Evolutionary conservation across 2,797 vertebrate species (phyloP).

Genomic region (Babyrousa celebensis): DNA sequence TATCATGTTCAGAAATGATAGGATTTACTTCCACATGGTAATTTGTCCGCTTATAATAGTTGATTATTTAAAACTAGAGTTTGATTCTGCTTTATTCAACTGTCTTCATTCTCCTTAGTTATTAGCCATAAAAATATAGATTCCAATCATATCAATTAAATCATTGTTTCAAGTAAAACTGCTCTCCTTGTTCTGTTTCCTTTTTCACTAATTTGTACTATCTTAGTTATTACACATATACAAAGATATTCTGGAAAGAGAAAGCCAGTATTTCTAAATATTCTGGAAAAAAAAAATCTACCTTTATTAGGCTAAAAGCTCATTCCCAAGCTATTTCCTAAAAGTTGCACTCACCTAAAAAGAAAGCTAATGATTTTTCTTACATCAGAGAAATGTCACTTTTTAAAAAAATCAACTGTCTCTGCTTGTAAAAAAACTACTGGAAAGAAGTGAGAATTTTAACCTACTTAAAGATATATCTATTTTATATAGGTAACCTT

Average conservation of each 20-base stretch:
- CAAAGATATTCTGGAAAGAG: background rate
- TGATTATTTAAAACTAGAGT: slow-evolving; percentile 43
- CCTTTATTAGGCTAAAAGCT: background rate
- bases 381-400: background rate
- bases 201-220: background rate
- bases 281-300: background rate
- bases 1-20: background rate
- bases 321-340: slow-evolving; percentile 3
- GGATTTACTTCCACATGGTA: background rate
- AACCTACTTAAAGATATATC: slow-evolving; percentile 45
- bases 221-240: background rate
- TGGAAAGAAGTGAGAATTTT: slow-evolving; percentile 60
- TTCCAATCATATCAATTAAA: background rate
- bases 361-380: slow-evolving; percentile 42
- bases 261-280: background rate
- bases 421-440: slow-evolving; percentile 10
- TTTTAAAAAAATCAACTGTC: background rate
- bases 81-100: background rate
- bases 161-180: background rate
- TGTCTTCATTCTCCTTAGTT: slow-evolving; percentile 8
- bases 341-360: background rate
- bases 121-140: slow-evolving; percentile 28
- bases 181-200: background rate
- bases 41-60: background rate
- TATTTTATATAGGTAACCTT: slow-evolving; percentile 74